A percentile compares a stretch with the other conserved stretches of the same genome.
Conservation (phyloP, 2,797 vertebrate genomes). For the Crocidura indochinensis region DNA sequence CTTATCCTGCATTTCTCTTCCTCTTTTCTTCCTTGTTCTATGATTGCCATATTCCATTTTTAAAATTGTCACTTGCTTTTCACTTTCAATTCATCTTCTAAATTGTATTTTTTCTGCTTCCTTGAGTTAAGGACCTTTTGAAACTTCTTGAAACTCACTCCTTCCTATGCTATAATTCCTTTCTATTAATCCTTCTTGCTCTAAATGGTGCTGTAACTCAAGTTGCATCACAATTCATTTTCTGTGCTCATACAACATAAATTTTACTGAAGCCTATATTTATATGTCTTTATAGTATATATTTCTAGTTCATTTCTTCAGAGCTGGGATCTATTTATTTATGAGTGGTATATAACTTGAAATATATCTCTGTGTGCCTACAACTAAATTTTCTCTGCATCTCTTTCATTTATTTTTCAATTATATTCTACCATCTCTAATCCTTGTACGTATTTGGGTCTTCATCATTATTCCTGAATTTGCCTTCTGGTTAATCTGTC, state of each 20-base stretch:
- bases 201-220: not conserved
- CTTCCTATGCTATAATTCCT: conserved; percentile 29
- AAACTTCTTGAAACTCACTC: conserved; percentile 47
- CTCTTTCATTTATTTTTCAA: conserved; percentile 41
- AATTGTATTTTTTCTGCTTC: conserved; percentile 12
- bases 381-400: conserved; percentile 13
- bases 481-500: conserved; percentile 10
- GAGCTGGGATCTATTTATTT: conserved; percentile 39
- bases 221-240: not conserved
- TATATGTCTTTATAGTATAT: conserved; percentile 19
- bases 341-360: not conserved
- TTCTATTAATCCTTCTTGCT: conserved; percentile 4
- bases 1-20: too few species aligned
- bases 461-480: conserved; percentile 25
- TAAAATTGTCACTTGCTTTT: too few species aligned
- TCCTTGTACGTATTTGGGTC: conserved; percentile 22
- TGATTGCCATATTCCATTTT: conserved; percentile 23
- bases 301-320: conserved; percentile 52
- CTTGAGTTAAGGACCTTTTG: not conserved
- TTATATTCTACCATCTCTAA: conserved; percentile 32
- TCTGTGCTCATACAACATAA: too few species aligned
- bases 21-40: not conserved
- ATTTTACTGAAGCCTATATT: not conserved
- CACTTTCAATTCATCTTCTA: conserved; percentile 1
- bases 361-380: not conserved